Base-by-base conservation (phyloP, 2,888 invertebrate genomes). In the Drosophila nigricruria region DNA sequence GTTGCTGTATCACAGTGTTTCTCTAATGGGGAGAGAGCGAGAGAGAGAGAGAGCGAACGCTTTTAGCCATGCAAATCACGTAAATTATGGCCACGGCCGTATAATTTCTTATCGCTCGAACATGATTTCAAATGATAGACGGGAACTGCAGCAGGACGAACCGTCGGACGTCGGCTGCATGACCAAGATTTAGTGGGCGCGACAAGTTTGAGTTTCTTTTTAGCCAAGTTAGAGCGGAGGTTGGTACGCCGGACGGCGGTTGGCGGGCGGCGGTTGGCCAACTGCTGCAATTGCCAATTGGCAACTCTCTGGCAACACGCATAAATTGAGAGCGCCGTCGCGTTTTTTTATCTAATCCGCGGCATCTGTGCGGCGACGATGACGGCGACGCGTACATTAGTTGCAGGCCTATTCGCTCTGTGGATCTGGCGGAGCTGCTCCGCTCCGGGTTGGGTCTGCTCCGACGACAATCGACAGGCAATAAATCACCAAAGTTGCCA, bases 381-480 rank as follows among this genome's bases (percentile, higher is more conserved):
- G 59, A 52, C 62, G 68, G 43, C 72, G 61, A 47, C 71, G 68
- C 84, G 86, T 84, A 81, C 84, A 84, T 84, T 84, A 84, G 85
- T 71, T 74, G 70, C 50, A 49, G 49, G 58, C 68, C 71, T 70
- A 76, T 77, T 70, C 25, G 25, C 25, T 25, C 3, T 16, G 45
- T 64, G 68, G 45, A 50, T 77, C 30, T 52, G 50, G 32, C 23
- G 43, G 23, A 23, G 25, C 57, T 59, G 64, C 52, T 53, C 60
- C 20, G 63, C 52, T 57, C 63, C 36, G 53, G 53, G 38, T 27
- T 52, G 52, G 38, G 66, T 67, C 61, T 32, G 49, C 49, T 30
- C 53, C 86, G 87, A 88, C 90, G 90, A 91, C 90, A 91, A 90
- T 91, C 91, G 90, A 90, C 91, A 89, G 90, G 90, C 90, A 82